Conservation (phyloP, 2,113 vertebrate genomes). For the Catharus bicknelli region DNA sequence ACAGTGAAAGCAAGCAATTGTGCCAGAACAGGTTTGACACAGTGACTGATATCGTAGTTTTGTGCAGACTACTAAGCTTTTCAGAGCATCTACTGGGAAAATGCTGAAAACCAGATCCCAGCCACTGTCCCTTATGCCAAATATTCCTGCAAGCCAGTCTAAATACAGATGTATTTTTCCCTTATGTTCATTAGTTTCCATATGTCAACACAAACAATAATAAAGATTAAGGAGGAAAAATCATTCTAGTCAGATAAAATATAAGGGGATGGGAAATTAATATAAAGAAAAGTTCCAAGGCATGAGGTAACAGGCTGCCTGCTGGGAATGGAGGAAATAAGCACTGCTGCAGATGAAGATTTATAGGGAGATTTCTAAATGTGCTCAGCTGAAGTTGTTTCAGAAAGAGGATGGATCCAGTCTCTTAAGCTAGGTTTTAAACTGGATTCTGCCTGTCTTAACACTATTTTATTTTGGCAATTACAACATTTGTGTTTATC, state of each 20-base stretch:
- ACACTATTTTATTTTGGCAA: conserved; percentile 50
- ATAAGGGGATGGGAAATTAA: background rate
- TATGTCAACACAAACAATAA: background rate
- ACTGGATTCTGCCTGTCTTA: conserved; percentile 24
- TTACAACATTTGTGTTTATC: conserved; percentile 56
- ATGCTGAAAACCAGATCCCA: background rate
- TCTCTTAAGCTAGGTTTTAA: conserved; percentile 9
- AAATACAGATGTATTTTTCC: background rate
- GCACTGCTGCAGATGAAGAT: background rate
- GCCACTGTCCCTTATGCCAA: rapidly evolving
- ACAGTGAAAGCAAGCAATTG: background rate
- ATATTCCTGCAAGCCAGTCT: background rate
- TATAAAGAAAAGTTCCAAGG: background rate
- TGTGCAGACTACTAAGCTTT: background rate
- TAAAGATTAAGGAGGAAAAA: background rate
- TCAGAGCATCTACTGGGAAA: background rate
- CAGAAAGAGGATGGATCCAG: background rate
- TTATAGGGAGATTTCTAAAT: background rate
- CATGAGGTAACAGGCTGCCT: background rate
- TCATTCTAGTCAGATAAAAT: background rate
- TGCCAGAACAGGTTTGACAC: background rate
- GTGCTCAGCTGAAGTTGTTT: background rate
- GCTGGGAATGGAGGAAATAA: background rate
- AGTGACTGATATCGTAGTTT: rapidly evolving
- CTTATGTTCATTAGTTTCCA: background rate